phyloP scores from a whole-genome alignment of 2,113 vertebrate species.

The Triplophysa rosa region DNA sequence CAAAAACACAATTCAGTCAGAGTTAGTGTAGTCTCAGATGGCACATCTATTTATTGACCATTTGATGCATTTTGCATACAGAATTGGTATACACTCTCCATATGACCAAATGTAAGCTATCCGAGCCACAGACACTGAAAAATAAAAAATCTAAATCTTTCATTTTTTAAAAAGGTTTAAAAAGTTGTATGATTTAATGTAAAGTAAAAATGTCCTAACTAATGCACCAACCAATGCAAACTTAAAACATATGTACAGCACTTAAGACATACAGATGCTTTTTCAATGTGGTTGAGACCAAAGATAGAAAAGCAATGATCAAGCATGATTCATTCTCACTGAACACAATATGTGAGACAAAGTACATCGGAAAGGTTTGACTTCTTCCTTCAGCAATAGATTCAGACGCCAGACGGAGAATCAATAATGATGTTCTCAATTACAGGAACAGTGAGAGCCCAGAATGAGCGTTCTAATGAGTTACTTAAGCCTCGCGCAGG shows the following conservation, averaged over 20 bases:
- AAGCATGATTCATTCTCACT: conserved; percentile 16
- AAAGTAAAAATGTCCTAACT: neutral
- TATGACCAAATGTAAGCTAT: neutral
- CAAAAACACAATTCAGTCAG: conserved; percentile 44
- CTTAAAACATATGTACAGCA: neutral
- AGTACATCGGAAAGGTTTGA: conserved; percentile 38
- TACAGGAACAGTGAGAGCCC: conserved; percentile 52
- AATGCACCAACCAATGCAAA: too few species aligned
- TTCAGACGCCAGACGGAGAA: conserved; percentile 50
- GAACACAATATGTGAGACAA: conserved; percentile 12
- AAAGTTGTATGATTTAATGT: neutral
- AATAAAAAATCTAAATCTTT: too few species aligned
- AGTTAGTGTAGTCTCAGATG: conserved; percentile 10
- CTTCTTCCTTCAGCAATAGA: conserved; percentile 33
- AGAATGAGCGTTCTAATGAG: conserved; percentile 46
- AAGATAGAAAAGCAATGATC: neutral
- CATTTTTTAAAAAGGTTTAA: too few species aligned
- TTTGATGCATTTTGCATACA: neutral
- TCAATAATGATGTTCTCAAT: conserved; percentile 56
- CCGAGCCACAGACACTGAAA: too few species aligned
- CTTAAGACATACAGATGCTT: neutral
- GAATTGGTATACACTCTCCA: neutral
- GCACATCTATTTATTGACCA: neutral
- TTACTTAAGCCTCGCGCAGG: conserved; percentile 43
- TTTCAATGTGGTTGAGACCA: neutral